Evolutionary conservation across 1,140 invertebrate species (phyloP), one percentile per base, ranked within the genome.

Genomic region (Penaeus chinensis): DNA sequence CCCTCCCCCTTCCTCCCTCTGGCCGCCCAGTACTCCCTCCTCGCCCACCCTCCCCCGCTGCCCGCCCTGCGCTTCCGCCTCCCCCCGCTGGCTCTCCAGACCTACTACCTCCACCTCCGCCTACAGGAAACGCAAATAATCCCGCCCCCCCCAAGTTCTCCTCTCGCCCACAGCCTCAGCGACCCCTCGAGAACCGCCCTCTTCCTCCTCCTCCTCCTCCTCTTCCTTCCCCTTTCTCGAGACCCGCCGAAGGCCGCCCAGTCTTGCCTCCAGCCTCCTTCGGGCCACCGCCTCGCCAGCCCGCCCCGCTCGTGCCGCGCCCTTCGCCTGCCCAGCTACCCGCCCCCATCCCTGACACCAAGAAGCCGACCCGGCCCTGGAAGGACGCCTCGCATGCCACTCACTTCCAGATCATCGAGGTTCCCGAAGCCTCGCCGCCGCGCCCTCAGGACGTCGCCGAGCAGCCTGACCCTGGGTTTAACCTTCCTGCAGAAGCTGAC

Each of bases 381-480:
- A 54, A 54, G 16, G 54, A 54, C 54, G 54, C 5, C 54, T 11
- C 54, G 54, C 54, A 11, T 16, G 54, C 54, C 54, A 54, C 54
- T 54, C 63, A 62, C 47, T 82, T 82, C 62, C 63, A 66, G 63
- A 82, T 66, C 42, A 65, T 82, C 37, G 61, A 62, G 37, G 27
- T 65, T 47, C 54, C 60, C 47, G 74, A 22, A 0, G n/a, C 61
- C 2, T 62, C 19, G 32, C 74, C 83, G 63, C 83, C 83, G 20
- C 74, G 20, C 13, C 54, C 71, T 47, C 83, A 76, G 32, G 61
- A 65, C 16, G 54, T 62, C 3, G 54, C 54, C 18, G 83, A 66
- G 0, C 81, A 85, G 16, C 71, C 74, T 47, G 83, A 85, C 11
- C 74, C 74, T 10, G 83, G 83, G 13, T 85, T 85, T 47, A 85